Evolutionary conservation across 35 echinoderm and acorn worm genomes (phyloP).

Genomic region (Patiria miniata): DNA sequence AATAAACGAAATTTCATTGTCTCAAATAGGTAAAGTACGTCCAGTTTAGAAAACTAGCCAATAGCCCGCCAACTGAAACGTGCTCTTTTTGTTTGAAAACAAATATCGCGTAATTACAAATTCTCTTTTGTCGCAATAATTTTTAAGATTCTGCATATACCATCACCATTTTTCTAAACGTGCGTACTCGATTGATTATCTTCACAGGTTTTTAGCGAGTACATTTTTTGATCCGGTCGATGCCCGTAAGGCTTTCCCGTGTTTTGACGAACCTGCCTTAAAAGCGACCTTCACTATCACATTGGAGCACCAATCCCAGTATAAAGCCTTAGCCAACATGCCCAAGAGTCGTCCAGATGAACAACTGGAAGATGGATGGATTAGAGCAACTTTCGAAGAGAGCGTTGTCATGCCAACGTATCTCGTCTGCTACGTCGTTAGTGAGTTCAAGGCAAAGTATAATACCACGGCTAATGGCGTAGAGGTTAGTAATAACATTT

Average conservation of each 20-base stretch:
- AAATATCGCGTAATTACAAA: too few species aligned
- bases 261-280: conserved; percentile 78
- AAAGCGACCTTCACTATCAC: conserved; percentile 70
- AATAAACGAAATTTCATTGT: too few species aligned
- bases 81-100: too few species aligned
- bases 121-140: too few species aligned
- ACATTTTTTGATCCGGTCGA: conserved; percentile 65
- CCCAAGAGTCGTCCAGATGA: conserved; percentile 41
- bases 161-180: too few species aligned
- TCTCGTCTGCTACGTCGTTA: conserved; percentile 79
- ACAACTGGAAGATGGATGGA: conserved; percentile 29
- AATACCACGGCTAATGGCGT: conserved; percentile 55
- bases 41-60: too few species aligned
- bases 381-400: conserved; percentile 56
- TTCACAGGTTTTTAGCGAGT: conserved; percentile 43
- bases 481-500: conserved; percentile 37
- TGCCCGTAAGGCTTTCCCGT: conserved; percentile 72
- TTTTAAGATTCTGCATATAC: too few species aligned
- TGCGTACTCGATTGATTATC: too few species aligned
- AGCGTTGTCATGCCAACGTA: conserved; percentile 89
- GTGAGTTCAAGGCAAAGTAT: conserved; percentile 56
- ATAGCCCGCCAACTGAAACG: too few species aligned
- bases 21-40: too few species aligned
- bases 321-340: conserved; percentile 86
- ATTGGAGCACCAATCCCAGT: conserved; percentile 55